Percentiles rank a stretch among this genome's conserved stretches.
phyloP scores from a whole-genome alignment of 2,113 vertebrate genomes.

The Diadophis punctatus region DNA sequence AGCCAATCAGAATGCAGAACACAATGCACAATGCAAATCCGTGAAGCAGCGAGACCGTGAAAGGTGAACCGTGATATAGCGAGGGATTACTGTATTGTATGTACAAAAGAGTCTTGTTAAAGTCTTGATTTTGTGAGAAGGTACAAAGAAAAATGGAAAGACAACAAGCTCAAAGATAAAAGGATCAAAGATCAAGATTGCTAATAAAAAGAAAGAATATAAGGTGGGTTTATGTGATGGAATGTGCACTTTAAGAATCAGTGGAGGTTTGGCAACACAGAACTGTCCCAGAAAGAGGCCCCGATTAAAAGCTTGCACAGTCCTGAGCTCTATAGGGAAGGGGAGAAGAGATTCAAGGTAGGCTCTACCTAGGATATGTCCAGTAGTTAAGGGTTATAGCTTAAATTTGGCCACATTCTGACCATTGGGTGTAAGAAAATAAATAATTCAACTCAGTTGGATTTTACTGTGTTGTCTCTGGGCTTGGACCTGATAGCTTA shows the following conservation, averaged over 20 bases:
- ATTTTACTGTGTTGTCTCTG: too few relatives aligned
- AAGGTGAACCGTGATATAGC: too few relatives aligned
- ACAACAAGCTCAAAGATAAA: neutral
- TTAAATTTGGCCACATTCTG: too few relatives aligned
- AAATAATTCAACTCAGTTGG: too few relatives aligned
- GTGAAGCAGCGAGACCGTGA: too few relatives aligned
- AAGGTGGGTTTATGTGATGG: neutral
- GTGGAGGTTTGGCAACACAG: neutral
- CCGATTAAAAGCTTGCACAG: neutral
- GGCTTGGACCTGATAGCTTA: too few relatives aligned
- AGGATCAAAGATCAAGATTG: neutral
- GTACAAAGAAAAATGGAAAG: neutral
- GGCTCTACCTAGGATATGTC: too few relatives aligned
- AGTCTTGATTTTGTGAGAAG: neutral
- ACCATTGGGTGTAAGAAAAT: too few relatives aligned
- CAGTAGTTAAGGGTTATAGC: too few relatives aligned
- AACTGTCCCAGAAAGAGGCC: neutral
- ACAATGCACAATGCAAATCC: too few relatives aligned
- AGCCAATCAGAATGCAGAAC: too few relatives aligned
- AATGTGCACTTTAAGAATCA: neutral
- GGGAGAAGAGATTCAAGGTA: neutral
- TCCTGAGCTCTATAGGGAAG: neutral
- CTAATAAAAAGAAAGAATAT: neutral
- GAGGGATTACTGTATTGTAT: too few relatives aligned
- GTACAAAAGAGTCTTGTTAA: neutral